Evolutionary conservation across 2,113 vertebrate genomes (phyloP).

Genomic region (Dascyllus trimaculatus): DNA sequence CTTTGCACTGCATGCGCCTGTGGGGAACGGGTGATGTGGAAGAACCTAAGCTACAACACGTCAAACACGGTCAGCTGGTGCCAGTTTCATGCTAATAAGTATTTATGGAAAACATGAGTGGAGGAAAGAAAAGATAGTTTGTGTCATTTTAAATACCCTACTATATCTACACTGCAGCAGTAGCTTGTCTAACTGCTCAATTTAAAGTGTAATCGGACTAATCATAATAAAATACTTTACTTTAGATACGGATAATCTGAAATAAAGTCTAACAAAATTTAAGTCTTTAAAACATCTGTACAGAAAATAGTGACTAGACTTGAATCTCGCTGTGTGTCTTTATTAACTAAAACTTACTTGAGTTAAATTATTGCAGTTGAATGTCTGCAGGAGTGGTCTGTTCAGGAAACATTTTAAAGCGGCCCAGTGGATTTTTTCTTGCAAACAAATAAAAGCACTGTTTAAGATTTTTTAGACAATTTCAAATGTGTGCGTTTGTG

Average conservation of each 20-base stretch:
- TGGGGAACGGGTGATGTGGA: not conserved
- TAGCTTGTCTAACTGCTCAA: not conserved
- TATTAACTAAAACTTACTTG: no score
- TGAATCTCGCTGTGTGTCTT: not conserved
- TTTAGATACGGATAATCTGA: slow-evolving; percentile 23
- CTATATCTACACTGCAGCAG: slow-evolving; percentile 29
- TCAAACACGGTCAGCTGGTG: slow-evolving; percentile 19
- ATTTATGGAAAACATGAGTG: not conserved
- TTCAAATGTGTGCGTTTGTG: no score
- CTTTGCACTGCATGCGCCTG: not conserved
- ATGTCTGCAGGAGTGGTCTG: no score
- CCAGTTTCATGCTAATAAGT: not conserved
- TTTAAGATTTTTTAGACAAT: no score
- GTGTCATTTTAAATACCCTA: slow-evolving; percentile 21
- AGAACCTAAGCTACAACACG: slow-evolving; percentile 2
- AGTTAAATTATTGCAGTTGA: no score
- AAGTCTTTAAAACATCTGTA: slow-evolving; percentile 15
- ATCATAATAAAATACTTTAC: slow-evolving; percentile 25
- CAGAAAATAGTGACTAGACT: slow-evolving; percentile 8
- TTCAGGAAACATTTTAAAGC: no score
- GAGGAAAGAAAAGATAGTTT: not conserved
- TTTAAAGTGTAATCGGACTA: slow-evolving; percentile 18
- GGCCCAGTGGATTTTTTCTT: no score
- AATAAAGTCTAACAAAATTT: slow-evolving; percentile 20
- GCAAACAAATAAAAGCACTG: no score